Conservation (phyloP, 2,797 vertebrate genomes). For the Gallinago stenura region DNA sequence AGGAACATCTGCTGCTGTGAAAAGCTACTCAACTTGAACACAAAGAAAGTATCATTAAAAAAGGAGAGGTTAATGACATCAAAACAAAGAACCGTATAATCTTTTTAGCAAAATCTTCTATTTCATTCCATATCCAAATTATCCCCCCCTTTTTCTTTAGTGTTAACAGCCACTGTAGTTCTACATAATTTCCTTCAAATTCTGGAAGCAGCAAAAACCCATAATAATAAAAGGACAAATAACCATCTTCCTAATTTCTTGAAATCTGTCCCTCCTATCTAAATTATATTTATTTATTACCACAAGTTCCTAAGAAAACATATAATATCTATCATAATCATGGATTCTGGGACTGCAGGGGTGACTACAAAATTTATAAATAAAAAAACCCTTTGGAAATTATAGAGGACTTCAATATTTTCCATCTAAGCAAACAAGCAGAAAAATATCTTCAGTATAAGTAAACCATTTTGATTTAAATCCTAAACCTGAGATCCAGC, state of each 20-base stretch:
- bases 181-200: not conserved
- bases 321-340: too few species aligned
- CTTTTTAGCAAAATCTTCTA: not conserved
- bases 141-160: not conserved
- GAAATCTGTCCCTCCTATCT: not conserved
- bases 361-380: not conserved
- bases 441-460: not conserved
- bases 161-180: not conserved
- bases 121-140: not conserved
- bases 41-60: not conserved
- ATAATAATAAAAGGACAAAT: not conserved
- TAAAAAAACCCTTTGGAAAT: not conserved
- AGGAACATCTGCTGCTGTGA: not conserved
- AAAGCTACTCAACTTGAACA: conserved; percentile 15
- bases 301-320: not conserved
- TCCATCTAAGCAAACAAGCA: not conserved
- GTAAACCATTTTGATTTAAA: not conserved
- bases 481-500: not conserved
- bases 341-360: not conserved
- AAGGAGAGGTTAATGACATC: not conserved
- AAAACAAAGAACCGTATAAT: not conserved
- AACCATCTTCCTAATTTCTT: not conserved
- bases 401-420: not conserved
- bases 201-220: not conserved
- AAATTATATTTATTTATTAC: not conserved